Conservation (phyloP, 2,113 vertebrate species). For the Panurus biarmicus region DNA sequence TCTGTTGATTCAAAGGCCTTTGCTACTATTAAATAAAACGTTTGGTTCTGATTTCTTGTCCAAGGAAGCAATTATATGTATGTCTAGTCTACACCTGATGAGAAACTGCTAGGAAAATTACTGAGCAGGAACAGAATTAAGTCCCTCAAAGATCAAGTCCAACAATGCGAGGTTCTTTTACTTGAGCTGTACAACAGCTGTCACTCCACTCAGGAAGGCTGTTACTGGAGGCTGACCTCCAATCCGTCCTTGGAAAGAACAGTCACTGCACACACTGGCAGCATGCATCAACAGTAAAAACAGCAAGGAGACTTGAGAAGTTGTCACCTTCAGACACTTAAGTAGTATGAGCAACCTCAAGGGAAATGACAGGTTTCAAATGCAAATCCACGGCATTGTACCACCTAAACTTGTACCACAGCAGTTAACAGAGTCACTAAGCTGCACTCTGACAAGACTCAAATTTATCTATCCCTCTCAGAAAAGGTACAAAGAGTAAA, state of each 20-base stretch:
- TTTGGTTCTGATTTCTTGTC: not conserved
- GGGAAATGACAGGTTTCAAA: not conserved
- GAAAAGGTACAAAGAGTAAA: not conserved
- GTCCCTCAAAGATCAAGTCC: not conserved
- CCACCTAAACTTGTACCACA: not conserved
- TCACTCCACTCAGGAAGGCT: not conserved
- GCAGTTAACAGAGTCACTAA: not conserved
- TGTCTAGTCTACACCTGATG: not conserved
- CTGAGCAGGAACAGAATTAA: not conserved
- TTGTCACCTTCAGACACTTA: not conserved
- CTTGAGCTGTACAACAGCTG: not conserved
- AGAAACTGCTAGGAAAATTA: not conserved
- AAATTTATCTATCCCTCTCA: not conserved
- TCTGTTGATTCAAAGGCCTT: not conserved
- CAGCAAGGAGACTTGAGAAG: not conserved
- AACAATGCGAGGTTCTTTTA: not conserved
- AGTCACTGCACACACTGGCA: not conserved
- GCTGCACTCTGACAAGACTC: not conserved
- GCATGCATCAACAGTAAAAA: not conserved
- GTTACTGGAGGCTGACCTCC: not conserved
- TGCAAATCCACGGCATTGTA: not conserved
- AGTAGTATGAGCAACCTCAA: not conserved
- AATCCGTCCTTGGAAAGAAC: not conserved
- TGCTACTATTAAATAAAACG: not conserved
- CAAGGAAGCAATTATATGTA: not conserved